Evolutionary conservation across 2,797 vertebrate genomes (phyloP).

Genomic region (Syndactyla subalaris): DNA sequence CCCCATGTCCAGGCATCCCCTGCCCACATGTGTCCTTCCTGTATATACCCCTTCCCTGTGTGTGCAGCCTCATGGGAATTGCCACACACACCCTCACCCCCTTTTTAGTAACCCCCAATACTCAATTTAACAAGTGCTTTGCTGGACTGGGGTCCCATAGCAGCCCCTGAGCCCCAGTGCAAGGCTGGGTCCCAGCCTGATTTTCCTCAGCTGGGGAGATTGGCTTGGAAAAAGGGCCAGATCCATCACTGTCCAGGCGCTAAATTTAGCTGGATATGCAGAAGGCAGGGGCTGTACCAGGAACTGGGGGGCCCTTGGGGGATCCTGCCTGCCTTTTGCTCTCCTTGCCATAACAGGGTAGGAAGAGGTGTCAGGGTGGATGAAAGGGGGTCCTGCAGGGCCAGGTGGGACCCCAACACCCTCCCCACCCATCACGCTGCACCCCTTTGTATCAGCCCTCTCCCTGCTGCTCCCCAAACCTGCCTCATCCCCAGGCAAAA

Average conservation of each 20-base stretch:
- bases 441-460: accelerated
- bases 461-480: background rate
- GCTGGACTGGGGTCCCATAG: background rate
- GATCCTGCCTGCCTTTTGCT: background rate
- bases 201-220: background rate
- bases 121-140: background rate
- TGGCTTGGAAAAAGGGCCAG: background rate
- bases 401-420: background rate
- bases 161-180: background rate
- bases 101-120: background rate
- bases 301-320: background rate
- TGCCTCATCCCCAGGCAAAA: background rate
- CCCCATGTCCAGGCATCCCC: background rate
- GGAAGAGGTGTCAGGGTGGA: background rate
- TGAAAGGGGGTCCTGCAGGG: background rate
- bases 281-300: background rate
- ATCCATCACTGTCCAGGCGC: background rate
- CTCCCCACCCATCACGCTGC: background rate
- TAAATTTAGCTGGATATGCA: slow-evolving; percentile 1
- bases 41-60: background rate
- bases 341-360: background rate
- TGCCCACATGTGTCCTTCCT: background rate
- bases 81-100: background rate
- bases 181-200: background rate
- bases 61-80: background rate